These are phyloP conservation scores for Nyctibius grandis DNA, from an alignment of 2,797 vertebrate species.

Conservation along the genomic window DNA sequence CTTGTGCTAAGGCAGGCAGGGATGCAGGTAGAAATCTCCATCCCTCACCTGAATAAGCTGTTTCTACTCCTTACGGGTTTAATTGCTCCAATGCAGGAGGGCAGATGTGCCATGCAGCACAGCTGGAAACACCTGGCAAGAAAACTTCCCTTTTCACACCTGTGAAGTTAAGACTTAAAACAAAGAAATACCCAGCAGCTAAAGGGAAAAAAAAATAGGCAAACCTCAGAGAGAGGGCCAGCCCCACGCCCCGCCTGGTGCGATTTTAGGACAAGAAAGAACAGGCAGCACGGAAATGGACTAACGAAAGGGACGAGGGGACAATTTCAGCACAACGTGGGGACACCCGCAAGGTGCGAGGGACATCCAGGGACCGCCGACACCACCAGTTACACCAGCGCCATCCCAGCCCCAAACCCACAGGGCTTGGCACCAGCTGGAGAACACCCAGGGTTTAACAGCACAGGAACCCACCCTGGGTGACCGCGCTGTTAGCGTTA, in stretches of 20 bases:
- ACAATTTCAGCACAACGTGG: background rate
- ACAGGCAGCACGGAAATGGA: background rate
- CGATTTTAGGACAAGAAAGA: background rate
- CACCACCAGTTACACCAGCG: background rate
- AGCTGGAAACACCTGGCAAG: background rate
- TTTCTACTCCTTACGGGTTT: background rate
- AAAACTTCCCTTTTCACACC: background rate
- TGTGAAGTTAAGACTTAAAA: background rate
- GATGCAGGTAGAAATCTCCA: background rate
- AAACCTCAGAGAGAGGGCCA: background rate
- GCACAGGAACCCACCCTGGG: background rate
- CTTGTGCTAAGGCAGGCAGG: background rate
- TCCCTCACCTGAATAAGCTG: background rate
- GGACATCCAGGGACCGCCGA: background rate
- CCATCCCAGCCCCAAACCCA: background rate
- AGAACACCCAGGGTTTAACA: background rate
- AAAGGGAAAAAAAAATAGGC: background rate
- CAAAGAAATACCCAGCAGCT: background rate
- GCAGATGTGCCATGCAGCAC: background rate
- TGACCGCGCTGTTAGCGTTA: rapidly evolving
- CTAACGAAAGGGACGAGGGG: background rate
- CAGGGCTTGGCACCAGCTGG: background rate
- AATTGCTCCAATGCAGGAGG: background rate
- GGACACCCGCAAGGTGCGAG: background rate
- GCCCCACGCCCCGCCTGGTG: rapidly evolving